Conservation (phyloP, 2,797 vertebrate genomes). For the Onychomys torridus region DNA sequence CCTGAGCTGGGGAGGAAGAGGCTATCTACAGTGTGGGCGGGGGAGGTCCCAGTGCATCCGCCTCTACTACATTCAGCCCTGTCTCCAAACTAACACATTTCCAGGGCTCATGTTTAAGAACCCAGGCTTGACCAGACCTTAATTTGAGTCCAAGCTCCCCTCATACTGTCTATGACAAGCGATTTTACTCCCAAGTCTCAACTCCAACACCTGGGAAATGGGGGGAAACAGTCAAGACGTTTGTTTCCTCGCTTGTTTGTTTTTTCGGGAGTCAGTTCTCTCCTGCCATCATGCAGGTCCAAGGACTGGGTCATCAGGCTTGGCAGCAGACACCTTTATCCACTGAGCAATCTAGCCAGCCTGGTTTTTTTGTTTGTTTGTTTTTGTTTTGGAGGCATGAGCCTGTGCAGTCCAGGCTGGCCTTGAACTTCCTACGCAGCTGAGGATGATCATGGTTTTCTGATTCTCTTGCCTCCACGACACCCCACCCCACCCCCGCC, state of each 20-base stretch:
- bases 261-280: not conserved
- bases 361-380: not conserved
- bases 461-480: not conserved
- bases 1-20: not conserved
- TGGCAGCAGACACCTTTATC: not conserved
- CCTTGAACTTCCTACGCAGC: not conserved
- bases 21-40: not conserved
- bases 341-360: not conserved
- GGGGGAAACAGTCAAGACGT: not conserved
- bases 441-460: not conserved
- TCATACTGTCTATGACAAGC: not conserved
- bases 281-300: not conserved
- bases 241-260: not conserved
- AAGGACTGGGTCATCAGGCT: not conserved
- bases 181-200: not conserved
- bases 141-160: slow-evolving; percentile 42
- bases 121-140: not conserved
- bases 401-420: not conserved
- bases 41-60: rapidly evolving
- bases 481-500: too few relatives aligned
- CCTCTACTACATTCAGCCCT: not conserved
- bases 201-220: not conserved
- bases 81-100: not conserved
- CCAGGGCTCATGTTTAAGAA: too few relatives aligned
- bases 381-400: not conserved